These are phyloP conservation scores for Percopsis transmontana DNA, from an alignment of 2,113 vertebrate genomes.

Conservation along the genomic window DNA sequence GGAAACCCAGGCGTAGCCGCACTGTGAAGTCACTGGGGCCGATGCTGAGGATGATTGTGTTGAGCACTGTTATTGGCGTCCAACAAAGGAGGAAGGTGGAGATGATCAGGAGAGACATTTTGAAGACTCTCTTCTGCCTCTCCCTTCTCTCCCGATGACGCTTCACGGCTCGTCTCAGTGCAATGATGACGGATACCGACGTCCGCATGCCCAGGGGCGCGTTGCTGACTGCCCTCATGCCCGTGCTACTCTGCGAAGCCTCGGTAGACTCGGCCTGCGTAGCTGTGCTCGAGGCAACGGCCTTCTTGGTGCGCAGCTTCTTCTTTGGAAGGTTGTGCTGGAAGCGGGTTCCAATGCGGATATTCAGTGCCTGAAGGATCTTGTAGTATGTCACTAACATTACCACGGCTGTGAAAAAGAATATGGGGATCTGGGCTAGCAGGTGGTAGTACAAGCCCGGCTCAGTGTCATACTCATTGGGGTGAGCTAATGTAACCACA, in stretches of 20 bases:
- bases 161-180: conserved; percentile 90
- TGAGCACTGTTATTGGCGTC: conserved; percentile 96
- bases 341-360: conserved; percentile 92
- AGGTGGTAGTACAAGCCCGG: conserved; percentile 95
- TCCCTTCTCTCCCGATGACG: conserved; percentile 91
- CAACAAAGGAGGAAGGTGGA: conserved; percentile 97
- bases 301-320: conserved; percentile 86
- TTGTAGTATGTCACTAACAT: conserved; percentile 97
- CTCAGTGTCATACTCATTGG: conserved; percentile 87
- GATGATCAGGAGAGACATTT: conserved; percentile 94
- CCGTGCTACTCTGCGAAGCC: conserved; percentile 82
- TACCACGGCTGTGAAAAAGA: conserved; percentile 91
- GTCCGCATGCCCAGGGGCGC: conserved; percentile 89
- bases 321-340: conserved; percentile 85
- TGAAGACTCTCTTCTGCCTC: conserved; percentile 91
- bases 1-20: conserved; percentile 89
- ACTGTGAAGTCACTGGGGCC: conserved; percentile 90
- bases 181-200: conserved; percentile 95
- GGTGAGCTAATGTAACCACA: conserved; percentile 79
- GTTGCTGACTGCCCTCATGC: conserved; percentile 75
- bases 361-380: conserved; percentile 96
- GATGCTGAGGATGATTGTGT: conserved; percentile 90
- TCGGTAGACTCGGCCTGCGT: conserved; percentile 86
- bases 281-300: conserved; percentile 81
- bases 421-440: conserved; percentile 93